Evolutionary conservation across 2,797 vertebrate species (phyloP), one percentile per base, ranked within the genome.

Genomic region (Gobio occitaniae): DNA sequence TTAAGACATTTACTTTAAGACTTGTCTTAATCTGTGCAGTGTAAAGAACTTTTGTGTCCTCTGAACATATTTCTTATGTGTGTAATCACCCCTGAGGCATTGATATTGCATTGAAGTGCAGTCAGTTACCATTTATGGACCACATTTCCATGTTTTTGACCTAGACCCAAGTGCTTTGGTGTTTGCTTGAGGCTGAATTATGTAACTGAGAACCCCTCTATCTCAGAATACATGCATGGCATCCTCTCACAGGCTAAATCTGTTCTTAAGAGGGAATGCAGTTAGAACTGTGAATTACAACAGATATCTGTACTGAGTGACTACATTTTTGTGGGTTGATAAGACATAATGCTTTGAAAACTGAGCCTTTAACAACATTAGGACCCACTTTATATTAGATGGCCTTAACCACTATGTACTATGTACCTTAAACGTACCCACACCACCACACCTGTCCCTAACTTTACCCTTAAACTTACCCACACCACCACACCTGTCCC

Each of bases 151-250:
- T 50, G 16, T 50, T 32, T 78, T 32, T 79, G 61, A 79, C 54
- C 19, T 6, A 13, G 17, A 41, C 59, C 3, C 32, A 82, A 56
- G 50, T 25, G 8, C 50, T 80, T 80, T 80, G 63, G 44, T 68
- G 47, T 68, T 80, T 52, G 44, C 47, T 70, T 82, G n/a, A 70
- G 29, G 79, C 63, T 56, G 7, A 68, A n/a, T 68, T 80, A 38
- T 13, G 38, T 38, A 80, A 59, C 44, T 32, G 21, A 82, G 32
- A 19, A 48, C 32, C 36, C 32, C 21, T n/a, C 52, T 41, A 41
- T 77, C 52, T 70, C 48, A 70, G 21, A 70, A 56, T 38, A 25
- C 36, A 56, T 71, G 68, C 13, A 29, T 82, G 17, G 3, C 78
- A 68, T 80, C 63, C 78, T 52, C 47, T 65, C 78, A 65, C 41